These are phyloP conservation scores for Agapetus fuscipes DNA, from an alignment of 2,888 invertebrate genomes.

Conservation along the genomic window DNA sequence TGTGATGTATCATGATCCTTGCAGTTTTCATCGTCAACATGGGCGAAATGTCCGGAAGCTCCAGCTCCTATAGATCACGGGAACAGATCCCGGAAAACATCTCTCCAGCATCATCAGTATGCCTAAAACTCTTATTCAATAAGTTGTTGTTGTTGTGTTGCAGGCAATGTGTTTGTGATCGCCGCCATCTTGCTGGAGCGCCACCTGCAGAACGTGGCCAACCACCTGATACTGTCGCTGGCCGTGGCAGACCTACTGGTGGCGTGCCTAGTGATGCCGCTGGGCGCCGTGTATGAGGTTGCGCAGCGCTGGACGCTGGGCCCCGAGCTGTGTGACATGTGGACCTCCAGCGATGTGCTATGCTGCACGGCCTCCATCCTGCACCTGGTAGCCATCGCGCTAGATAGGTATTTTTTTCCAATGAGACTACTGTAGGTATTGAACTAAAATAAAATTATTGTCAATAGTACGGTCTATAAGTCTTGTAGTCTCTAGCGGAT, in stretches of 20 bases:
- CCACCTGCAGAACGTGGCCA: constrained; percentile 79
- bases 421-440: too few species aligned
- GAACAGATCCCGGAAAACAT: too few species aligned
- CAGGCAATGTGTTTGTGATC: constrained; percentile 92
- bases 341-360: constrained; percentile 86
- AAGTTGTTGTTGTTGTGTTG: too few species aligned
- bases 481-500: too few species aligned
- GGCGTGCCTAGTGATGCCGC: constrained; percentile 71
- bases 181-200: constrained; percentile 82
- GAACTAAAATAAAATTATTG: too few species aligned
- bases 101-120: too few species aligned
- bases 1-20: too few species aligned
- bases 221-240: constrained; percentile 81
- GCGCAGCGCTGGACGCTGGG: constrained; percentile 77
- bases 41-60: too few species aligned
- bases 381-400: constrained; percentile 71
- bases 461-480: too few species aligned
- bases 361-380: constrained; percentile 81
- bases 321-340: constrained; percentile 85
- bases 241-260: constrained; percentile 89
- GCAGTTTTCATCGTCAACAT: too few species aligned
- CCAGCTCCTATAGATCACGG: too few species aligned
- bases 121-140: too few species aligned
- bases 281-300: constrained; percentile 69
- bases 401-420: constrained; percentile 55